Evolutionary conservation across 2,113 vertebrate genomes (phyloP), one percentile per base, ranked within the genome.

Genomic region (Camelus bactrianus): DNA sequence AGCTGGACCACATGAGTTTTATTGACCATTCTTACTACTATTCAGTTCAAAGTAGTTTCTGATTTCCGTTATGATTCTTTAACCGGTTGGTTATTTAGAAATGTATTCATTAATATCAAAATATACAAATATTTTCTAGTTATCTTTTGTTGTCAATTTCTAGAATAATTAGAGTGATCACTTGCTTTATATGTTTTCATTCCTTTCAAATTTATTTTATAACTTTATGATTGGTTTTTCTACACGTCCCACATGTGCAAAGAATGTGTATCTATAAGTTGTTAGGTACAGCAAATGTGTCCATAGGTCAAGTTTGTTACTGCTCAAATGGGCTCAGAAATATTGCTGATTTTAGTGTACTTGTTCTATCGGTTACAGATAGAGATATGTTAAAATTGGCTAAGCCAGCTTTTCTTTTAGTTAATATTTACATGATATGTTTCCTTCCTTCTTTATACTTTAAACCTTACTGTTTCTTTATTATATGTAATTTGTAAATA

Each of bases 391-490:
- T 60, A 75, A 76, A 24, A 58, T 64, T 72, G 65, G 20, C 54
- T 65, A 85, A 92, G 50, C 11, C 24, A 79, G 16, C n/a, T 94
- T 76, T 96, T 96, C 69, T 89, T 87, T 82, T 65, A 88, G 70
- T 64, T 83, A 76, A 70, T 58, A 14, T 54, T 84, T 89, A 89
- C 22, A 52, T 80, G 72, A 85, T 81, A 32, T 32, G 32, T 46
- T 80, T 35, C 13, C 35, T 38, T 76, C 46, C 22, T 93, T 50
- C 46, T 79, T 93, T 77, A 62, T 52, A 76, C 26, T 75, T 79
- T 76, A 24, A 81, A 22, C 56, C 13, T 58, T 30, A 22, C 26
- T 52, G 16, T 16, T 30, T 67, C 11, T 46, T 69, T 83, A 30
- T 38, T 56, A 73, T 10, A 58, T 46, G 56, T 52, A 46, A 19